Base-by-base conservation (phyloP, 2,888 invertebrate species). In the Brenthis ino region DNA sequence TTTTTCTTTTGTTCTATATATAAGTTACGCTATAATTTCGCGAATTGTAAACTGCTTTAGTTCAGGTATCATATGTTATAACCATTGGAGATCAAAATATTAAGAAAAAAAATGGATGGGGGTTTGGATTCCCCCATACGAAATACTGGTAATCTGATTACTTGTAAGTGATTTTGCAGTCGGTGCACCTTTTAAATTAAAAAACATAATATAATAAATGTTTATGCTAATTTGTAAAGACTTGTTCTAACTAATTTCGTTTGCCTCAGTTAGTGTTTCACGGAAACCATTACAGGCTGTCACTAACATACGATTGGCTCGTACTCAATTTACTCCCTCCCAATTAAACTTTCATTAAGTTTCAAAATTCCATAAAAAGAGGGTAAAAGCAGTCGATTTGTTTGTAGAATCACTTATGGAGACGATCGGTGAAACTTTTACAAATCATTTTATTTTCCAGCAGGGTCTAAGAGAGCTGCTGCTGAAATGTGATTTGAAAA, bases 281-380 rank as follows among this genome's bases (percentile, higher is more conserved):
- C 16, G 53, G 24, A 67, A 56, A 20, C 50, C 50, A 67, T 37
- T 20, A 55, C 55, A 57, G 14, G 14, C 58, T 74, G 70, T 72
- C 77, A 76, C 74, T 73, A 70, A 71, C 70, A 65, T 33, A 56
- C 71, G 64, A 74, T 69, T 70, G 71, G 71, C 69, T 67, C 64
- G 65, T 67, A 79, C 75, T 77, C 76, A 77, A 79, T 79, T 75
- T 73, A 70, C 69, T 58, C 50, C 68, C 63, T 65, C 74, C 73
- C 69, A 77, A 80, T 80, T 77, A 76, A 77, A 79, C 76, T 77
- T 80, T 74, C 70, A 76, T 76, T 77, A 76, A 74, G 72, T 75
- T 67, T 65, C 61, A 60, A 74, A 73, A 63, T 72, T 64, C 28
- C 61, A 58, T 64, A 69, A 72, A 73, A 77, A 75, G 66, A 65